Evolutionary conservation across 2,113 vertebrate species (phyloP), one percentile per base, ranked within the genome.

Genomic region (Synchiropus splendidus): DNA sequence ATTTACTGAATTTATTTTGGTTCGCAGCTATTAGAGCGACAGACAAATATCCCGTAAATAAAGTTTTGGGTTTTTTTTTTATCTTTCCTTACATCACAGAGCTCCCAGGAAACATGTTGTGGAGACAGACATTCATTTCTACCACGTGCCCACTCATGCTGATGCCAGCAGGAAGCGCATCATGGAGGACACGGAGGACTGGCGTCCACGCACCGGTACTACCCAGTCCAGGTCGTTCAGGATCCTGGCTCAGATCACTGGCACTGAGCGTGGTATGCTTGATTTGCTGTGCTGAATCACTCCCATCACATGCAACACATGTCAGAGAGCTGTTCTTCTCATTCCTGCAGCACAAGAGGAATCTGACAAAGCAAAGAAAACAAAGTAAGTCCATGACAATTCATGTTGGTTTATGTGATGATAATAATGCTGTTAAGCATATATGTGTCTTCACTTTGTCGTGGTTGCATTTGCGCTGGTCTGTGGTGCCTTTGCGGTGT

Each of bases 211-310:
- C 10, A 88, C 87, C 0, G 93, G 94, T 36, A 97, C 92, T 2
- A 94, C 91, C 36, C 95, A 99, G 75, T 98, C 94, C 36, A 90
- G 91, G 36, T 99, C 95, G 9, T 99, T 99, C 78, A 87, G 86
- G 18, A 98, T 97, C 73, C 90, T 99, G 30, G 92, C 93, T 48
- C 93, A 99, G 60, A 97, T 99, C 74, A 98, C 95, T 0, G 95
- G 94, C 59, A 98, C 94, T 0, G 93, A 97, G 70, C 75, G 85
- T 1, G 42, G 91, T 94, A 48, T 1, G 31, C 41, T 34, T 10
- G 11, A 34, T 10, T 34, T 9, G 14, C 2, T 9, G 6, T 15
- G 12, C 9, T 16, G 21, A 27, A 27, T 27, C n/a, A n/a, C n/a
- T n/a, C n/a, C 21, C 21, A 27, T 27, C 4, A 27, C 21, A 27